A percentile compares a stretch with the other conserved stretches of the same genome.
These are phyloP conservation scores for Archips xylosteana DNA, from an alignment of 2,888 invertebrate species.

Conservation along the genomic window DNA sequence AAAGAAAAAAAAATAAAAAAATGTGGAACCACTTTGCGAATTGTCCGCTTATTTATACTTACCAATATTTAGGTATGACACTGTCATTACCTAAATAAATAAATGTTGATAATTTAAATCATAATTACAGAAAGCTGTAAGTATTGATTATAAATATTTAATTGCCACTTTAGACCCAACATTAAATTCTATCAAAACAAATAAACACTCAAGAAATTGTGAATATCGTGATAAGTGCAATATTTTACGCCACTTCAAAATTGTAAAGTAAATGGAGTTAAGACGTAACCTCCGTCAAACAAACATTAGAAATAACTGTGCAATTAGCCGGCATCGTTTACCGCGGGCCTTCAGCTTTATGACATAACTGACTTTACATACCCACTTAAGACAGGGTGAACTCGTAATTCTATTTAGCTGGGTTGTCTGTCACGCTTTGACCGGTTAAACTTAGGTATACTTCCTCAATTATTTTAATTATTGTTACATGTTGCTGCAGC, in stretches of 20 bases:
- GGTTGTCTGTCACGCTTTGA: not conserved
- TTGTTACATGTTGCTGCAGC: not conserved
- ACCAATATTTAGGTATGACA: no score
- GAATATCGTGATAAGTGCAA: constrained; percentile 1
- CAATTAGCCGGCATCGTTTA: constrained; percentile 30
- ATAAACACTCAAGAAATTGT: not conserved
- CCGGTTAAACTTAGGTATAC: not conserved
- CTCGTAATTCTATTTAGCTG: not conserved
- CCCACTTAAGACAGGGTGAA: not conserved
- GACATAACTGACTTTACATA: constrained; percentile 21
- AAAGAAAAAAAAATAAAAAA: no score
- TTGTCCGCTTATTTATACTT: no score
- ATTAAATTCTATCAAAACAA: not conserved
- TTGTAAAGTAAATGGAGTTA: constrained; percentile 23
- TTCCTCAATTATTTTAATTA: not conserved
- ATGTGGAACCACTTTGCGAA: no score
- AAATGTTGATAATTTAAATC: no score
- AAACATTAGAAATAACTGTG: constrained; percentile 28
- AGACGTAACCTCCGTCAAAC: constrained; percentile 28
- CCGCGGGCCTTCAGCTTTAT: constrained; percentile 23
- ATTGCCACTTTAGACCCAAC: not conserved
- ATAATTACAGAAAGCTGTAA: no score
- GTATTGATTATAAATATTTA: not conserved
- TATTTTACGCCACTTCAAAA: constrained; percentile 9
- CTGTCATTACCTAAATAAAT: no score